Base-by-base conservation (phyloP, 2,113 vertebrate species). In the Arvicanthis niloticus region DNA sequence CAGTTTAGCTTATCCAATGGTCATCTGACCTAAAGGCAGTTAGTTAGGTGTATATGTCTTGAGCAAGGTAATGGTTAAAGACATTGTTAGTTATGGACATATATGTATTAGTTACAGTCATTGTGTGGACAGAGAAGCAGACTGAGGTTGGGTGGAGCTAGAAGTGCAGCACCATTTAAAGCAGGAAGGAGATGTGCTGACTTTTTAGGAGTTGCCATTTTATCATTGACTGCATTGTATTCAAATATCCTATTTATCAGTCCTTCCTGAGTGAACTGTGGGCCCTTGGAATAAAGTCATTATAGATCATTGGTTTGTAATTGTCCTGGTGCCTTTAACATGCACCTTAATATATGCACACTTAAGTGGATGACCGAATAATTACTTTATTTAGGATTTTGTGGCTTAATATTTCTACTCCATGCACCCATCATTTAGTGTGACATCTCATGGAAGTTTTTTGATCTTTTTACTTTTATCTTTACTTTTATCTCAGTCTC, bases 391-490 rank as follows among this genome's bases (percentile, higher is more conserved):
- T 42, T 53, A 88, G 51, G n/a, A 58, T 26, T 82, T 34, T 75
- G 26, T 70, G 48, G 90, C n/a, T 95, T 96, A 78, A 76, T 42
- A 89, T 85, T 92, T 93, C 92, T 91, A 21, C 16, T 67, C 77
- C 6, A 62, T 80, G 16, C 40, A 73, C 77, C 77, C 51, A 78
- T 88, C 84, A 75, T 45, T 60, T 7, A 60, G 37, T 84, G 51
- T 89, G 81, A 95, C 56, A 82, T 82, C 56, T 78, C 76, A 16
- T 60, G 31, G 51, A 42, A 53, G 70, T 31, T 45, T 94, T 51
- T 88, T 70, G 42, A 16, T 91, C 58, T 89, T 91, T 92, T 95
- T 76, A 86, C n/a, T 93, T 92, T 93, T 82, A 51, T 86, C 42
- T 29, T 48, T 26, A 29, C 13, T 48, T 29, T 77, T 48, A 15